Percentiles rank a stretch among this genome's conserved stretches.
Evolutionary conservation across 2,797 vertebrate genomes (phyloP).

Genomic region (Alca torda): DNA sequence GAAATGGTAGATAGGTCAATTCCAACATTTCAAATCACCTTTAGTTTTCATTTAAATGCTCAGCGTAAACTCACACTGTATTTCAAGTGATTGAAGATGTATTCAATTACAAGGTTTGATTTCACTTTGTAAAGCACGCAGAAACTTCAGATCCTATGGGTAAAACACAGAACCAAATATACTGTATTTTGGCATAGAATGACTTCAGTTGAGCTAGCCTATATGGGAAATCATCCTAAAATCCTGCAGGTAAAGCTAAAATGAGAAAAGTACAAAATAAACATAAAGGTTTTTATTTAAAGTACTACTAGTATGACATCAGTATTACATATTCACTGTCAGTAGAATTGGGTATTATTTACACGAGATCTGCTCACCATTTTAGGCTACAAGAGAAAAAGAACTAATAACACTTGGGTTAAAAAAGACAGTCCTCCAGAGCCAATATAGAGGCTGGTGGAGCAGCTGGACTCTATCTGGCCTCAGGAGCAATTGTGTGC

Average conservation of each 20-base stretch:
- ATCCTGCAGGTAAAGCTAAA: neutral
- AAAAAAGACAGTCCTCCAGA: neutral
- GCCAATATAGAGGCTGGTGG: neutral
- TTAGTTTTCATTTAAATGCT: neutral
- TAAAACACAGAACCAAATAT: neutral
- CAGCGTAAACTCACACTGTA: neutral
- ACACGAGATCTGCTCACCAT: neutral
- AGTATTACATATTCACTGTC: neutral
- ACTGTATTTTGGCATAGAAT: neutral
- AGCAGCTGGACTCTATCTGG: neutral
- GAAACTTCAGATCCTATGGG: neutral
- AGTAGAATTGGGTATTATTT: neutral
- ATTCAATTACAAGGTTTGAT: neutral
- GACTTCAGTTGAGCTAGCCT: neutral
- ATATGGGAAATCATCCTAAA: neutral
- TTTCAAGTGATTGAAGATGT: neutral
- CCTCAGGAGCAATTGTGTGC: neutral
- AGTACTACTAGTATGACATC: neutral
- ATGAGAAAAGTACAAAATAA: neutral
- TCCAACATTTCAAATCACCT: neutral
- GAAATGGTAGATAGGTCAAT: neutral
- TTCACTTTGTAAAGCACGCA: neutral
- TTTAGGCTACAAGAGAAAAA: neutral
- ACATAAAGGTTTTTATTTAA: neutral
- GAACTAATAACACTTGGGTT: neutral